phyloP scores from a whole-genome alignment of 1,140 invertebrate species.

The Daktulosphaira vitifoliae region DNA sequence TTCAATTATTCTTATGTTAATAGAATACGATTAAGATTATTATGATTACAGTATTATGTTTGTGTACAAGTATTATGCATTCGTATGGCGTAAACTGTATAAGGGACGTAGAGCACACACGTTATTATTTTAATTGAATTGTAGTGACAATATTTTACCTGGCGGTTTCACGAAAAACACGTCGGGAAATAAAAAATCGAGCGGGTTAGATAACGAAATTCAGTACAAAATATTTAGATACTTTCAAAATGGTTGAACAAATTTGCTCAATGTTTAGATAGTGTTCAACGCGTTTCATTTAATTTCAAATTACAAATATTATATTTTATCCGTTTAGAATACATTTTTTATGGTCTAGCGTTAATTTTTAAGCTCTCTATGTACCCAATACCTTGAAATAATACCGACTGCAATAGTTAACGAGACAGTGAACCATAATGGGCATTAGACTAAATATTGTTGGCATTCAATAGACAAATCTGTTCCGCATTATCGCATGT shows the following conservation, averaged over 20 bases:
- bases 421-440: slow-evolving; percentile 1
- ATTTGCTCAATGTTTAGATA: slow-evolving; percentile 23
- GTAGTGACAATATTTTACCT: slow-evolving; percentile 2
- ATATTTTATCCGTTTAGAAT: not conserved
- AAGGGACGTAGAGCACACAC: slow-evolving; percentile 3
- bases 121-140: slow-evolving; percentile 7
- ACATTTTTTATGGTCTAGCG: too few relatives aligned
- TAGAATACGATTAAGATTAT: slow-evolving; percentile 29
- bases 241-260: slow-evolving; percentile 17
- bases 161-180: not conserved
- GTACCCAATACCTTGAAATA: slow-evolving; percentile 1
- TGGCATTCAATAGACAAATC: not conserved
- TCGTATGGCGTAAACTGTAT: slow-evolving; percentile 6
- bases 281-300: slow-evolving; percentile 2
- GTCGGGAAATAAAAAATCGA: not conserved
- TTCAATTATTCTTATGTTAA: slow-evolving; percentile 16
- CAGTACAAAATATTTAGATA: slow-evolving; percentile 25
- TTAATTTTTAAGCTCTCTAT: too few relatives aligned
- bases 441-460: slow-evolving; percentile 1
- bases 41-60: slow-evolving; percentile 30
- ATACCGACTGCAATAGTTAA: not conserved
- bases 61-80: slow-evolving; percentile 5
- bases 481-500: too few relatives aligned
- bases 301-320: not conserved
- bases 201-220: slow-evolving; percentile 20